These are phyloP conservation scores for Tokudaia muenninki DNA, from an alignment of 2,797 vertebrate species.

Conservation along the genomic window DNA sequence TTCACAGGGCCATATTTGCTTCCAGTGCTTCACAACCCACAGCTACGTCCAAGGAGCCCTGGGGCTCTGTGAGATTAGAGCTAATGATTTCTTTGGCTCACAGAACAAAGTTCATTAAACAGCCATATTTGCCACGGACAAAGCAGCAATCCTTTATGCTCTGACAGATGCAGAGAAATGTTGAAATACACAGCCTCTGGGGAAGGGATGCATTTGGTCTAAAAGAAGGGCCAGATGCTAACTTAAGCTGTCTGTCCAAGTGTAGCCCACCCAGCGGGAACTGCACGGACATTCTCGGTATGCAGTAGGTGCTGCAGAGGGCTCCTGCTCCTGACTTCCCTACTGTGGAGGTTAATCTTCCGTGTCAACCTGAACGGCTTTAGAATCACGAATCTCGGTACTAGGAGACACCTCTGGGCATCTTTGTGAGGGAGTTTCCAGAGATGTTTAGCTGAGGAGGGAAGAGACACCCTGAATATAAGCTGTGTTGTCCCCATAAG, in stretches of 20 bases:
- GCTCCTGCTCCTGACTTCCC: conserved; percentile 59
- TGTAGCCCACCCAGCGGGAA: neutral
- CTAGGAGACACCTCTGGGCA: neutral
- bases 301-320: no score
- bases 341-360: conserved; percentile 82
- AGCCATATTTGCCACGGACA: neutral
- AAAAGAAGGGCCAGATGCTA: neutral
- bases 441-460: neutral
- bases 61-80: neutral
- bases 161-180: neutral
- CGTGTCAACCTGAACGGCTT: neutral
- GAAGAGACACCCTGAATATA: neutral
- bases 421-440: neutral
- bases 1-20: rapidly evolving
- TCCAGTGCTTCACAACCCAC: neutral
- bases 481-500: neutral
- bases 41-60: neutral
- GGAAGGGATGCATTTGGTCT: neutral
- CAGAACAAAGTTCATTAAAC: neutral
- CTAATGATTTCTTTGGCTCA: neutral
- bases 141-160: no score
- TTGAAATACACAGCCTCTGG: neutral
- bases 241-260: neutral
- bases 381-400: neutral
- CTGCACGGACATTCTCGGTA: rapidly evolving